Base-by-base conservation (phyloP, 2,888 invertebrate species). In the Cenopis cana region DNA sequence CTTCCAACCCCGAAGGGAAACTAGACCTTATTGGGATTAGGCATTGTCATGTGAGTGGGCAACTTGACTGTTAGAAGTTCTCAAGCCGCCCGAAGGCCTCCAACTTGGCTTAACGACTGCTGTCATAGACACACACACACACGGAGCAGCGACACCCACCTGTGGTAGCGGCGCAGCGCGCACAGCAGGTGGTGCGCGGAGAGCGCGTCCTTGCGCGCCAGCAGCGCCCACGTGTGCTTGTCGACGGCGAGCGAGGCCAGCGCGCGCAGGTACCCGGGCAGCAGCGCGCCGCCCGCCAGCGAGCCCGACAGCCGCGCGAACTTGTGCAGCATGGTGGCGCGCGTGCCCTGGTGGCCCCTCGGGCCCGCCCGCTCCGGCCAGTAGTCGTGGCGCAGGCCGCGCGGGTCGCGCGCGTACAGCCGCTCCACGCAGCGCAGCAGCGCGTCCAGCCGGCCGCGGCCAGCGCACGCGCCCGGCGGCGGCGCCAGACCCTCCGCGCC, bases 221-320 rank as follows among this genome's bases (percentile, higher is more conserved):
- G 87, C 82, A 93, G 81, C 76, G 93, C 90, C 79, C 98, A 98
- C 17, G 97, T 96, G 89, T 96, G 68, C 95, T n/a, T n/a, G n/a
- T n/a, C n/a, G n/a, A n/a, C n/a, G n/a, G 90, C 71, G 96, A 99
- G 94, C 17, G 97, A 96, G 0, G 96, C 95, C 77, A 99, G 94
- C 96, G 99, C 98, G 77, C 96, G 96, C 75, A 98, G 93, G 90
- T 98, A 98, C 0, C 97, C 96, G 2, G 97, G 96, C 86, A 98
- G 97, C 66, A 99, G 90, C 20, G 97, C 95, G 8, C 97, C 95
- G 10, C 97, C 97, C 74, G 98, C 93, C 83, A 97, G 94, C 88
- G 98, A 98, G 57, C 98, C 98, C 55, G 98, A 97, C 74, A 97
- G 94, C 0, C 98, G 95, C 46, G 99, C 96, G 89, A 99, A 98